Evolutionary conservation across 2,113 vertebrate species (phyloP).

Genomic region (Nyctibius bracteatus): DNA sequence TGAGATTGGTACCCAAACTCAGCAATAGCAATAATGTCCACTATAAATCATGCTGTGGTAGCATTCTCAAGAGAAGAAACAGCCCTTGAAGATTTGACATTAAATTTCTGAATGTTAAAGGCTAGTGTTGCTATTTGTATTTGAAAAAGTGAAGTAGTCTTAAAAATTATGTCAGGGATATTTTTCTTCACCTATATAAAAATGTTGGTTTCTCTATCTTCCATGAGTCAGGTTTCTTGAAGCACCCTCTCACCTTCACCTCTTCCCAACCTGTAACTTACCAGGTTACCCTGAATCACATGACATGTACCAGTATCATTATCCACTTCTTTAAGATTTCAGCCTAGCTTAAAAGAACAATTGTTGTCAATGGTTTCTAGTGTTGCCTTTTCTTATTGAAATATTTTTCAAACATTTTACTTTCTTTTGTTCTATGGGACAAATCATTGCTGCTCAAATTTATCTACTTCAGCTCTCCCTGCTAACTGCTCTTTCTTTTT

Average conservation of each 20-base stretch:
- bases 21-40: neutral
- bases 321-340: neutral
- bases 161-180: neutral
- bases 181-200: neutral
- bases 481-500: neutral
- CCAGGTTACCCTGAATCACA: neutral
- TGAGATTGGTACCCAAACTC: neutral
- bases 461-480: neutral
- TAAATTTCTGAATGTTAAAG: neutral
- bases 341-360: neutral
- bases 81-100: neutral
- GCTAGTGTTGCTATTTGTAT: too few relatives aligned
- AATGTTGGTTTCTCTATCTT: neutral
- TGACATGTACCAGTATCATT: neutral
- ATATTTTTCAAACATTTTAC: neutral
- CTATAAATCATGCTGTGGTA: neutral
- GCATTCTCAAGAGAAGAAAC: neutral
- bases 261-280: neutral
- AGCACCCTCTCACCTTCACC: neutral
- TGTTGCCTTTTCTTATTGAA: neutral
- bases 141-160: neutral
- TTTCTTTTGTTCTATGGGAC: neutral
- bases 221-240: neutral
- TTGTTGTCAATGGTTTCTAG: neutral
- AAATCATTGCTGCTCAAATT: neutral